Evolutionary conservation across 2,113 vertebrate genomes (phyloP), one percentile per base, ranked within the genome.

Genomic region (Psittacara wagleri): DNA sequence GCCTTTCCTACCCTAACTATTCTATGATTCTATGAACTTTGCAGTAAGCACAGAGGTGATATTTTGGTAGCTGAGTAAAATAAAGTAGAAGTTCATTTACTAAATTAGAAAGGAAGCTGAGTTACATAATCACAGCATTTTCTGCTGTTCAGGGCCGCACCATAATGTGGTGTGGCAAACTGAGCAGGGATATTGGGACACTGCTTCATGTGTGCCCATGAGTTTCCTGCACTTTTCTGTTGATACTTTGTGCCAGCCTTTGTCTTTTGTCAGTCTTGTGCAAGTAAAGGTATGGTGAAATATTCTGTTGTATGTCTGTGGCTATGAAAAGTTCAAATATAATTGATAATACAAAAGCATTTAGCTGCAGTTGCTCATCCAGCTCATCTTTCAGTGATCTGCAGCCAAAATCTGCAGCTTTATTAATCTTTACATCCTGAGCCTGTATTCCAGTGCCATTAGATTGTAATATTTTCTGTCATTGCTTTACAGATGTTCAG

Each of bases 401-500:
- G 44, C 44, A 92, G 76, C 75, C 86, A 59, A 90, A 15, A 28
- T 51, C 75, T 48, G 51, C 46, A 13, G 10, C 66, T 67, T 74
- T 93, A 73, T 29, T 39, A 67, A 46, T 74, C 93, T 77, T 76
- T 59, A 51, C 61, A n/a, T 79, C 44, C 92, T 6, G 7, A 89
- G 68, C 51, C 12, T 77, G 31, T 23, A 28, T 75, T 81, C 22
- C 57, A 37, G 72, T 18, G 4, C 49, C 4, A 8, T 74, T 24
- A 86, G 76, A 96, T 49, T 81, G 7, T 33, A 62, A 91, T 51
- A 5, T 97, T 97, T 97, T 97, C 97, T 95, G 13, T 62, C 48
- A n/a, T 48, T 96, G 22, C 83, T 97, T 97, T 95, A 29, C 97
- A 99, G 99, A 99, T 97, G 99, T 99, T 61, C 99, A 99, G 96